Evolutionary conservation across 2,888 invertebrate genomes (phyloP).

Genomic region (Ormyrus rosae): DNA sequence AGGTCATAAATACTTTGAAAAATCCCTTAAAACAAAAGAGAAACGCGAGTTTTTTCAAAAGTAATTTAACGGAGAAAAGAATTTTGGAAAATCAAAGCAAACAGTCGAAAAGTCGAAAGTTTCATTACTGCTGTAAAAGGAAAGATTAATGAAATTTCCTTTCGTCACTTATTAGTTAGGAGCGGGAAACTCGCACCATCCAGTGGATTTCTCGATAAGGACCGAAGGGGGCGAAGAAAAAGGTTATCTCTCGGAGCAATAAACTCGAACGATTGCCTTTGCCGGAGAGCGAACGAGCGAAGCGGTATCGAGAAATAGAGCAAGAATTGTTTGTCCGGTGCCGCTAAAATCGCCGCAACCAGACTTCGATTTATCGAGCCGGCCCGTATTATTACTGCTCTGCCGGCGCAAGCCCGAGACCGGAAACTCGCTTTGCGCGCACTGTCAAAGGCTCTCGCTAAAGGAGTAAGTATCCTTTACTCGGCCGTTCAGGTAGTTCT

Average conservation of each 20-base stretch:
- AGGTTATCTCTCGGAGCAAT: conserved; percentile 72
- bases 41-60: no score
- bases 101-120: no score
- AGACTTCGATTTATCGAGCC: conserved; percentile 58
- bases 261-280: conserved; percentile 65
- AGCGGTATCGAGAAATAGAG: no score
- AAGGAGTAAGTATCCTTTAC: no score
- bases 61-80: no score
- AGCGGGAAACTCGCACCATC: conserved; percentile 18
- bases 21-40: no score
- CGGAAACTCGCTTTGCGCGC: no score
- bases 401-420: not conserved
- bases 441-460: no score
- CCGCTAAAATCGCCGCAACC: conserved; percentile 2
- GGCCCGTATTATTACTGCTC: conserved; percentile 21
- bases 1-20: no score
- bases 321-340: conserved; percentile 59
- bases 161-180: conserved; percentile 68
- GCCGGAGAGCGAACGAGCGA: conserved; percentile 29
- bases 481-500: not conserved
- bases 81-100: no score
- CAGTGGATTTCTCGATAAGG: conserved; percentile 68
- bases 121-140: no score
- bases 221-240: conserved; percentile 61
- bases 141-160: no score